Evolutionary conservation across 2,888 invertebrate species (phyloP).

Genomic region (Idaea straminata): DNA sequence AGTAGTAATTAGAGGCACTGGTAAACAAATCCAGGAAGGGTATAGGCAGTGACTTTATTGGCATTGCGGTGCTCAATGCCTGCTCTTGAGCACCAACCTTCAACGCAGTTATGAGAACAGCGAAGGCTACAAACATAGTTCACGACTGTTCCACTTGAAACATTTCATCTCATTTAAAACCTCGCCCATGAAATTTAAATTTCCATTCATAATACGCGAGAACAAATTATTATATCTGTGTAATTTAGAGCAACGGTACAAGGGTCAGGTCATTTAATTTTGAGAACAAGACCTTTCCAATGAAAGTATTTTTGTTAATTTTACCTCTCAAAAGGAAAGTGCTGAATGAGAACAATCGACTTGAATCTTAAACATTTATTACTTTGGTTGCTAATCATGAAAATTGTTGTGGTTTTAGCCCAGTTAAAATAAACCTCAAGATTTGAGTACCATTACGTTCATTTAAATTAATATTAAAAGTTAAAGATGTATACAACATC

Average conservation of each 20-base stretch:
- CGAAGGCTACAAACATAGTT: slow-evolving; percentile 62
- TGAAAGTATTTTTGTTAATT: slow-evolving; percentile 36
- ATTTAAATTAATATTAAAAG: slow-evolving; percentile 3
- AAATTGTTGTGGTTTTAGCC: neutral
- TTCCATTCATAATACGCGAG: slow-evolving; percentile 57
- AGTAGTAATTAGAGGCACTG: slow-evolving; percentile 60
- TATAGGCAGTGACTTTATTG: slow-evolving; percentile 43
- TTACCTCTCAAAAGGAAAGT: slow-evolving; percentile 22
- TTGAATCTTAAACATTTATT: neutral
- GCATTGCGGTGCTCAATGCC: slow-evolving; percentile 51
- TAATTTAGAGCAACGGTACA: slow-evolving; percentile 55
- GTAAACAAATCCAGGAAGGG: slow-evolving; percentile 68
- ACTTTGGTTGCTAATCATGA: neutral
- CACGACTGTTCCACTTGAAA: slow-evolving; percentile 67
- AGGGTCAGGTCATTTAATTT: slow-evolving; percentile 49
- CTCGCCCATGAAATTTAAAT: slow-evolving; percentile 70
- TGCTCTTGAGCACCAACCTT: slow-evolving; percentile 58
- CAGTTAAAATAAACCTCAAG: neutral
- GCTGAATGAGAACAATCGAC: slow-evolving; percentile 8
- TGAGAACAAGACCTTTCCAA: slow-evolving; percentile 38
- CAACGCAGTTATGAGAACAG: slow-evolving; percentile 54
- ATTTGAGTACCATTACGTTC: neutral
- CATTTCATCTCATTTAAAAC: slow-evolving; percentile 60
- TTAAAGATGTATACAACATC: neutral
- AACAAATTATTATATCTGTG: slow-evolving; percentile 55